A percentile compares a stretch with the other conserved stretches of the same genome.
These are phyloP conservation scores for Zingel zingel DNA, from an alignment of 2,113 vertebrate genomes.

Conservation along the genomic window DNA sequence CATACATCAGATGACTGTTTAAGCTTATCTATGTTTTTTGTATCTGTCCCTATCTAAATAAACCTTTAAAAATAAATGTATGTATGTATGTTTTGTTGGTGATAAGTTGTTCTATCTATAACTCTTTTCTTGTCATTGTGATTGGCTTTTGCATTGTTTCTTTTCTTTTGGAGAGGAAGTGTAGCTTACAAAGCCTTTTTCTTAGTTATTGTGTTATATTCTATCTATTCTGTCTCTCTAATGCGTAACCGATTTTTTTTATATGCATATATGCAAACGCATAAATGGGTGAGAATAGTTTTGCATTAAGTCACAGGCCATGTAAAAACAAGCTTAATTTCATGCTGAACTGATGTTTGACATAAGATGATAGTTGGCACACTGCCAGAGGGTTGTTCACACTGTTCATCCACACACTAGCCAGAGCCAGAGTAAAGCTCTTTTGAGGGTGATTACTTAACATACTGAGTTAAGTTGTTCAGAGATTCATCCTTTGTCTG, in stretches of 20 bases:
- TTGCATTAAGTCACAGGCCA: background rate
- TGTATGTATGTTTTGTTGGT: background rate
- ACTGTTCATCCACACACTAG: background rate
- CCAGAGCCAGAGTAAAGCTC: background rate
- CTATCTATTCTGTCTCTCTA: background rate
- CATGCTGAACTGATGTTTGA: background rate
- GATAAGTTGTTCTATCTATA: background rate
- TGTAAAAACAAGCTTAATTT: background rate
- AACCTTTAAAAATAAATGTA: too few relatives aligned
- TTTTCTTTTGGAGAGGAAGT: background rate
- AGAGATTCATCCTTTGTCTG: background rate
- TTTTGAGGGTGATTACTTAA: background rate
- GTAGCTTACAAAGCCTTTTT: background rate
- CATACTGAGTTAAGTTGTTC: background rate
- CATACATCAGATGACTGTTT: too few relatives aligned
- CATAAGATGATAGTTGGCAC: background rate
- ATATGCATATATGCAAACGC: background rate
- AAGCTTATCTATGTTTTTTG: too few relatives aligned
- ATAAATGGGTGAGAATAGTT: background rate
- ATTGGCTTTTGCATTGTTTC: background rate
- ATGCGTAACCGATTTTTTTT: background rate
- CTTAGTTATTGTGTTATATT: background rate
- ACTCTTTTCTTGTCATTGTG: background rate
- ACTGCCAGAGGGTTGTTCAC: constrained; percentile 3
- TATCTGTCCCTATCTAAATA: too few relatives aligned